Base-by-base conservation (phyloP, 2,797 vertebrate species). In the Anomalospiza imberbis region DNA sequence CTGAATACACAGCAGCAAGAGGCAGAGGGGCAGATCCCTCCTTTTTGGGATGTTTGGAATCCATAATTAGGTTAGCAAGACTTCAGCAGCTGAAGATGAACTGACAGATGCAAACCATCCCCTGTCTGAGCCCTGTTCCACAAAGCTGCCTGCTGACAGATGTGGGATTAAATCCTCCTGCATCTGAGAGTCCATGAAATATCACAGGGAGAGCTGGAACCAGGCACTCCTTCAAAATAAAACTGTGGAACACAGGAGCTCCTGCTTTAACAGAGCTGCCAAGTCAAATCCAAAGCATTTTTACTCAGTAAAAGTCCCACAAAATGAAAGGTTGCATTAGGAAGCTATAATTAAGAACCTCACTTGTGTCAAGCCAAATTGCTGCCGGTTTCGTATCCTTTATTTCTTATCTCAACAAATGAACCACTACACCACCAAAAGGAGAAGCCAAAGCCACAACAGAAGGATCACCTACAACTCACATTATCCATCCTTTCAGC, bases 361-460 rank as follows among this genome's bases (percentile, higher is more conserved):
- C 2, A 1, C 48, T 80, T 48, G 31, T 72, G 17, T 87, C 61
- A 76, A 89, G 66, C 53, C 61, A 74, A 93, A 82, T 21, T 74
- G 84, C 84, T 76, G 53, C 36, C 0, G 0, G 65, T 77, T 92
- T 75, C 81, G 66, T 6, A 76, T 34, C n/a, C 42, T 80, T 73
- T 58, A 54, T 72, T 88, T 86, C 47, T 48, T 45, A 86, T 44
- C 85, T 89, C 67, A 82, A 60, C 73, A 72, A 88, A 91, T 22
- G 14, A 83, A 65, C 40, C 58, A 78, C 48, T 8, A 3, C 4
- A 70, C 70, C 82, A 89, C 79, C 85, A 79, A 77, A 87, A 89
- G 70, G 20, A 80, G 58, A 73, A 86, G 73, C 58, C 66, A 84
- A 90, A 95, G 67, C 80, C 94, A 85, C 79, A 86, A 86, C 50